phyloP scores from a whole-genome alignment of 2,888 invertebrate species.

The Hesperia comma region DNA sequence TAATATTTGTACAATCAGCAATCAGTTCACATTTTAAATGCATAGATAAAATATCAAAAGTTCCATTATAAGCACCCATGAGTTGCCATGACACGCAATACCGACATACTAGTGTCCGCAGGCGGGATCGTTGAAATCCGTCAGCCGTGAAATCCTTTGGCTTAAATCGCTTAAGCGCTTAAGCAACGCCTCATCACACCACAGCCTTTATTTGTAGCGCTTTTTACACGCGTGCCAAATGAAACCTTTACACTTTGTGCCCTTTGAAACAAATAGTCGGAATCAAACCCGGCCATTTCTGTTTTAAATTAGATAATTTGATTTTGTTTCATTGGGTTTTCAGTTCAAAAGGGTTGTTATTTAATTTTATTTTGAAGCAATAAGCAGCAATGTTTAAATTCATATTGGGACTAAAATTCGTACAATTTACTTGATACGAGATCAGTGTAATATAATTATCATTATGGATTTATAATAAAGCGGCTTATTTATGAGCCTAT shows the following conservation, averaged over 20 bases:
- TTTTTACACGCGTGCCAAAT: slow-evolving; percentile 58
- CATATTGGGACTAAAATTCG: background rate
- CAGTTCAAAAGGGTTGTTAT: slow-evolving; percentile 20
- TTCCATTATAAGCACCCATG: background rate
- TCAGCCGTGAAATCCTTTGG: slow-evolving; percentile 82
- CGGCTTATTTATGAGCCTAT: too few species aligned
- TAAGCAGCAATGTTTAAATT: background rate
- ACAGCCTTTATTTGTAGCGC: slow-evolving; percentile 60
- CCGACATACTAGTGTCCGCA: slow-evolving; percentile 62
- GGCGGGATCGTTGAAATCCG: slow-evolving; percentile 73
- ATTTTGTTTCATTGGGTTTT: slow-evolving; percentile 28
- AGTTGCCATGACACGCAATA: slow-evolving; percentile 31
- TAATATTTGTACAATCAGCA: too few species aligned
- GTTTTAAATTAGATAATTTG: slow-evolving; percentile 33
- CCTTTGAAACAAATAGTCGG: slow-evolving; percentile 25
- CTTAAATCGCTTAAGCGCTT: slow-evolving; percentile 79
- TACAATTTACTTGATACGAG: background rate
- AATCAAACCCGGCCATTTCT: slow-evolving; percentile 22
- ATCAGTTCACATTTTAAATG: too few species aligned
- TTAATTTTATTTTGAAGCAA: slow-evolving; percentile 13
- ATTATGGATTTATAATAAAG: too few species aligned
- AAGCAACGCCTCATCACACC: slow-evolving; percentile 72
- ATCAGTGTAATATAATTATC: too few species aligned
- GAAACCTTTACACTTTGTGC: slow-evolving; percentile 50
- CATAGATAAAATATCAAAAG: too few species aligned